Conservation (phyloP, 2,888 invertebrate genomes). For the Yponomeuta cagnagella region DNA sequence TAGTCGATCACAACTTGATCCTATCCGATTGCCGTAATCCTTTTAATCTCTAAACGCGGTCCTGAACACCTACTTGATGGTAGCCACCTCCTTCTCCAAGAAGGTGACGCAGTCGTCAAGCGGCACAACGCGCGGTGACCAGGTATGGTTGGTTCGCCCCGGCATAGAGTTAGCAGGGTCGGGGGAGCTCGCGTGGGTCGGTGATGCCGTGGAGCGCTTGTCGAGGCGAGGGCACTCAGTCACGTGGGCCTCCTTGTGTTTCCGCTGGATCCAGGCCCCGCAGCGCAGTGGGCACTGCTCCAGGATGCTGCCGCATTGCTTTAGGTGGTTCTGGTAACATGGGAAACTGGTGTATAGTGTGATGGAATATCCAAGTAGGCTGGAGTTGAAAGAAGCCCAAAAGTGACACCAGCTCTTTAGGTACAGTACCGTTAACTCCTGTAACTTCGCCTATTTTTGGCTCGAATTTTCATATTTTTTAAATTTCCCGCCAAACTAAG, state of each 20-base stretch:
- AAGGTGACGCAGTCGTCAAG: slow-evolving; percentile 57
- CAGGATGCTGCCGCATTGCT: slow-evolving; percentile 82
- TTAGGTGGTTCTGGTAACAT: slow-evolving; percentile 75
- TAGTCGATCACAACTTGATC: no score
- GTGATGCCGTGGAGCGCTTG: slow-evolving; percentile 36
- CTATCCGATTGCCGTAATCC: no score
- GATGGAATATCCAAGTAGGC: no score
- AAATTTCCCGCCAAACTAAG: no score
- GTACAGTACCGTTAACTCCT: no score
- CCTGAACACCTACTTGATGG: slow-evolving; percentile 47
- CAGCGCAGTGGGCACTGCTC: slow-evolving; percentile 83
- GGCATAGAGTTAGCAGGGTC: slow-evolving; percentile 41
- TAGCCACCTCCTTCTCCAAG: slow-evolving; percentile 60
- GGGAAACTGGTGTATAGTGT: neutral
- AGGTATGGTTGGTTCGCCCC: slow-evolving; percentile 46
- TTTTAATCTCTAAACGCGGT: no score
- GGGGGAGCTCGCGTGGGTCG: slow-evolving; percentile 49
- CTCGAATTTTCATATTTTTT: no score
- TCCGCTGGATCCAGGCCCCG: slow-evolving; percentile 81
- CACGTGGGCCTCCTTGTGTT: slow-evolving; percentile 76
- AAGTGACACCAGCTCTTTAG: no score
- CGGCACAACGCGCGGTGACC: slow-evolving; percentile 44
- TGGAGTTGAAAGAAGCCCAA: no score
- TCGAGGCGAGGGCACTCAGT: slow-evolving; percentile 60
- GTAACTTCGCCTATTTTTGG: no score